Base-by-base conservation (phyloP, 2,797 vertebrate genomes). In the Enteromius radiatus region DNA sequence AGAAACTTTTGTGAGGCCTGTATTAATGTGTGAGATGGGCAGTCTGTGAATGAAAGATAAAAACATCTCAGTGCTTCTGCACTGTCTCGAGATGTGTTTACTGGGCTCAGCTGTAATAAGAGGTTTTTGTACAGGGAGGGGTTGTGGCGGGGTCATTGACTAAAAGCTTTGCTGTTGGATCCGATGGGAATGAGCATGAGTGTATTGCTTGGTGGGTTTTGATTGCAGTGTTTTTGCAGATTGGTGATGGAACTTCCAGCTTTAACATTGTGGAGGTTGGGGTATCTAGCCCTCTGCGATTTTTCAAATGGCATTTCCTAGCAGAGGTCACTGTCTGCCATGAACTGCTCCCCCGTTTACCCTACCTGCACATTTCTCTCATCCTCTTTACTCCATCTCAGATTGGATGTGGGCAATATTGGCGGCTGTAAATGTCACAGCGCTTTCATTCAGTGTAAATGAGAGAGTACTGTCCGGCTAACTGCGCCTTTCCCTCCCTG, bases 401-500 rank as follows among this genome's bases (percentile, higher is more conserved):
- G 54, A 68, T 67, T 65, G 26, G 64, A 76, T 67, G 69, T 78
- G 76, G 69, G 73, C 54, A 81, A 56, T 84, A 84, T 86, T 80
- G 78, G 56, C 47, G 31, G 77, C 81, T 71, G 81, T 76, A 83
- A 83, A 86, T 86, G 76, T 80, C 84, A 86, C 41, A 11, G 70
- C 2, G 10, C 49, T 52, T 70, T 54, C 61, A 68, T 83, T 21
- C 52, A 68, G 70, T 76, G 63, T 45, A 80, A 68, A 70, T 69
- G 31, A 76, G 23, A 33, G 70, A 79, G 76, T 36, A 19, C 41
- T 59, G 52, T 38, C 19, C 1, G 9, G 59, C 33, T 56, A 56
- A 73, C 31, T 14, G 59, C 33, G 31, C 3, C n/a, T 63, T 63
- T 43, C n/a, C 33, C 21, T 78, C 21, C 21, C 43, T 45, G 11